Conservation (phyloP, 2,888 invertebrate species). For the Dolichopus griseipennis region DNA sequence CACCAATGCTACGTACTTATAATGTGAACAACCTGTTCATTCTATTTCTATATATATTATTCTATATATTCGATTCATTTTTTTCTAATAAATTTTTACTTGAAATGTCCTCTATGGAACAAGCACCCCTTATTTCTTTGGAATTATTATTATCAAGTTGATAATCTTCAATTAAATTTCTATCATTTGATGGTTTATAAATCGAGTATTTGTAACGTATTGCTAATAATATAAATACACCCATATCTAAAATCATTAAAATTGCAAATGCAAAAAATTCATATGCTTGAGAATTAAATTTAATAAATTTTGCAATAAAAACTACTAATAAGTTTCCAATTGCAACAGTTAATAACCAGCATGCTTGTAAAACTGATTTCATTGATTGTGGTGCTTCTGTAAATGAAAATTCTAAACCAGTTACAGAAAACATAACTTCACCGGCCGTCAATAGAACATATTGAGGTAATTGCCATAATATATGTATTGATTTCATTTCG, state of each 20-base stretch:
- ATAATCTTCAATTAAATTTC: no score
- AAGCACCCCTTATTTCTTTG: no score
- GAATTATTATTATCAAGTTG: no score
- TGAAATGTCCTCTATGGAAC: no score
- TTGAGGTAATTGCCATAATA: slow-evolving; percentile 77
- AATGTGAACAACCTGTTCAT: no score
- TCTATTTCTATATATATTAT: no score
- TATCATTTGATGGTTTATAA: slow-evolving; percentile 11
- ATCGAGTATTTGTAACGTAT: slow-evolving; percentile 64
- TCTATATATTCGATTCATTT: no score
- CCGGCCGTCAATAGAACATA: slow-evolving; percentile 88
- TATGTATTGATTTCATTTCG: slow-evolving; percentile 64
- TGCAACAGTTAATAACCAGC: slow-evolving; percentile 87
- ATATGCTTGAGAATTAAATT: slow-evolving; percentile 47
- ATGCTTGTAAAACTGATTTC: slow-evolving; percentile 89
- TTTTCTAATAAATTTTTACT: no score
- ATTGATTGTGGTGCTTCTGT: slow-evolving; percentile 86
- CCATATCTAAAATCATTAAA: slow-evolving; percentile 74
- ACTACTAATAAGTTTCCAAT: slow-evolving; percentile 91
- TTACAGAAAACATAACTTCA: slow-evolving; percentile 93
- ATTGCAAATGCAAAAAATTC: slow-evolving; percentile 83
- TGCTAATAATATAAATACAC: slow-evolving; percentile 72
- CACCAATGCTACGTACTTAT: no score
- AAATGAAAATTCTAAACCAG: slow-evolving; percentile 92
- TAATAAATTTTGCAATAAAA: slow-evolving; percentile 44